phyloP scores from a whole-genome alignment of 37 sponge, comb jelly and placozoan genomes.

The Beroe forskalii region DNA sequence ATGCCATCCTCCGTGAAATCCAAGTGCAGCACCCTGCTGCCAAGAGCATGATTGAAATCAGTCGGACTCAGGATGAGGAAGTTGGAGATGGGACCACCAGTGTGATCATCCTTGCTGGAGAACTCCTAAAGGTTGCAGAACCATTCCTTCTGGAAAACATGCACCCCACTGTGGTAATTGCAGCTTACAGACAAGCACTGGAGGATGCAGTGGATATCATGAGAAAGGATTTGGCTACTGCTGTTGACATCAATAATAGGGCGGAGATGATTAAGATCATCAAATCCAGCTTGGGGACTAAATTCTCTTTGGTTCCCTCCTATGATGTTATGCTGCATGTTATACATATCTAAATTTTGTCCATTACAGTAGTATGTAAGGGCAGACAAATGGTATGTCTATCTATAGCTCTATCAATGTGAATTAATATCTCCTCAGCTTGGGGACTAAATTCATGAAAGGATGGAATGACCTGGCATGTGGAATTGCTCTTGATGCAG shows the following conservation, averaged over 20 bases:
- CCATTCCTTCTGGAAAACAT: constrained; percentile 91
- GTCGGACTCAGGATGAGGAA: constrained; percentile 97
- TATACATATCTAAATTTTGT: too few species aligned
- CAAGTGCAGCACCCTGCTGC: constrained; percentile 97
- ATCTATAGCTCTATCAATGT: too few species aligned
- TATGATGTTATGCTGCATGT: too few species aligned
- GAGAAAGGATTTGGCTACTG: constrained; percentile 44
- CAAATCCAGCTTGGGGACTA: constrained; percentile 65
- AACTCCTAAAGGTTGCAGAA: constrained; percentile 86
- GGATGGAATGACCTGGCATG: constrained; percentile 90
- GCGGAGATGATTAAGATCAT: constrained; percentile 81
- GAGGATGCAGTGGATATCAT: constrained; percentile 55
- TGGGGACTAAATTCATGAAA: constrained; percentile 90
- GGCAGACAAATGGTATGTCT: too few species aligned
- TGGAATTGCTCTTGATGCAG: constrained; percentile 91
- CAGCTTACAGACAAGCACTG: constrained; percentile 77
- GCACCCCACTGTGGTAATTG: constrained; percentile 95
- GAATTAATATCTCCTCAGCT: too few species aligned
- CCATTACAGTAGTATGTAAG: too few species aligned
- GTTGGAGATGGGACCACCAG: constrained; percentile 99
- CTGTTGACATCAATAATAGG: constrained; percentile 75
- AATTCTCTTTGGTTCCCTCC: too few species aligned
- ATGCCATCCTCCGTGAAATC: constrained; percentile 97
- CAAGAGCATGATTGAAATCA: constrained; percentile 97
- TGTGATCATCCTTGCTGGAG: constrained; percentile 98